Evolutionary conservation across 2,113 vertebrate species (phyloP), one percentile per base, ranked within the genome.

Genomic region (Eolophus roseicapilla): DNA sequence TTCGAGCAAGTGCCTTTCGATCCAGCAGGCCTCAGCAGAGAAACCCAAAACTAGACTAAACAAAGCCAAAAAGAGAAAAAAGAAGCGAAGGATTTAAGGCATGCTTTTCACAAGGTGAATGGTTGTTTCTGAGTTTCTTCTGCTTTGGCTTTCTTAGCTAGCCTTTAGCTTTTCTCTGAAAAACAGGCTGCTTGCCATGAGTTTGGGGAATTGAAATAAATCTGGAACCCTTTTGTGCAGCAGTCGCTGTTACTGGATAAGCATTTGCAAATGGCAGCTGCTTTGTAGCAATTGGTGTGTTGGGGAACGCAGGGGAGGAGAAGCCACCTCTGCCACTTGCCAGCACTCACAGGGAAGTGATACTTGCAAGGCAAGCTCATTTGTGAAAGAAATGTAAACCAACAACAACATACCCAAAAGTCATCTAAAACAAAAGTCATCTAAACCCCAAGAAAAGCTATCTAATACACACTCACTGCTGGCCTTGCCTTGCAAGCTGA

Each of bases 251-350:
- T 44, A 29, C 0, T 9, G 41, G 55, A 23, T 21, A n/a, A 71
- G 28, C 4, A 11, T 67, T 47, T 31, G 57, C 21, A 33, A 76
- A 28, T 33, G 68, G 81, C 82, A 59, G 55, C 55, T 47, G 50
- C 41, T 75, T 2, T 0, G 0, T 8, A n/a, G 81, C 16, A 0
- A 9, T 53, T 3, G 1, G 70, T 33, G 6, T 11, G 33, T 25
- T 29, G 59, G 50, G 63, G 52, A 76, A 29, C 0, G 2, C 21
- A 33, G 63, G 49, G 21, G 14, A 84, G 23, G 64, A 76, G 63
- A 39, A 86, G 44, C 29, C 83, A 25, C 78, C 65, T 79, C 50
- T 70, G 93, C 60, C 52, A 3, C 29, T 49, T 6, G 3, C 53
- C 50, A 49, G 76, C 37, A 9, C 64, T 90, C 49, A 5, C 21